A percentile compares a stretch with the other conserved stretches of the same genome.
These are phyloP conservation scores for Cyphomyrus discorhynchus DNA, from an alignment of 2,113 vertebrate species.

Conservation along the genomic window DNA sequence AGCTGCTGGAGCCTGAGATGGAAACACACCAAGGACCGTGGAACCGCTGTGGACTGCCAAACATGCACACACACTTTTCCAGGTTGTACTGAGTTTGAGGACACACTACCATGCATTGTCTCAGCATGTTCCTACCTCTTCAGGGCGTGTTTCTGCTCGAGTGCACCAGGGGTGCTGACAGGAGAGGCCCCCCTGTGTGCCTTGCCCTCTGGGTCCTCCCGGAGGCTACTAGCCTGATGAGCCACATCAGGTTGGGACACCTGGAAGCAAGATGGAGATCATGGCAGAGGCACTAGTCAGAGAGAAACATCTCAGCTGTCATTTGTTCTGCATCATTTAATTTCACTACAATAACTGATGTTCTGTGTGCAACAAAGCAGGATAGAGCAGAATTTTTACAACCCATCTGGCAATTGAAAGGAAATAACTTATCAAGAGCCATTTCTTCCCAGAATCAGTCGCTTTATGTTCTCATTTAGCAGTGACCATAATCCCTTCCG, in stretches of 20 bases:
- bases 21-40: background rate
- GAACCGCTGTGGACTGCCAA: background rate
- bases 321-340: background rate
- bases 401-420: background rate
- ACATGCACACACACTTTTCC: background rate
- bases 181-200: constrained; percentile 19
- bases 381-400: background rate
- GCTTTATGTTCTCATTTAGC: background rate
- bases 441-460: background rate
- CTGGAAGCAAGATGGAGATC: background rate
- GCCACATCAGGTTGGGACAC: constrained; percentile 20
- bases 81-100: background rate
- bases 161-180: constrained; percentile 27
- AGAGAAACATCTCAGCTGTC: background rate
- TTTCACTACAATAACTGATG: background rate
- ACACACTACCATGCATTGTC: background rate
- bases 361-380: background rate
- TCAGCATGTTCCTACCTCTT: constrained; percentile 55
- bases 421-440: background rate
- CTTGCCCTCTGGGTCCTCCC: constrained; percentile 19
- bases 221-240: background rate
- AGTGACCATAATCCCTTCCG: background rate
- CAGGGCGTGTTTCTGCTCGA: constrained; percentile 70
- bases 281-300: background rate
- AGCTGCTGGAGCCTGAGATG: constrained; percentile 71